A percentile compares a stretch with the other conserved stretches of the same genome.
These are phyloP conservation scores for Benitochromis conjunctus DNA, from an alignment of 2,113 vertebrate species.

Conservation along the genomic window DNA sequence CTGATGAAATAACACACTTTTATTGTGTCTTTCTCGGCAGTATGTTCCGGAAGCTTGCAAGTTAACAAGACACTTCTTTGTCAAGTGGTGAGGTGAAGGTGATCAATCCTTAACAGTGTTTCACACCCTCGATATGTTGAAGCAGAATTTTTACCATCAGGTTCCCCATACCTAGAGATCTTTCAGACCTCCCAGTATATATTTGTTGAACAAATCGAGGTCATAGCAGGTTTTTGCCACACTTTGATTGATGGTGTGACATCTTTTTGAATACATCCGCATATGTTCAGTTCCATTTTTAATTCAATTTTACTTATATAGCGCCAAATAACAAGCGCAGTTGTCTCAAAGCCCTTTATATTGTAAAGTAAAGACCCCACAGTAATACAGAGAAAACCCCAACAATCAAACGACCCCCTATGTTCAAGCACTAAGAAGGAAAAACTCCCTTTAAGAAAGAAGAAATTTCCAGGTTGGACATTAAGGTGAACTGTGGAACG, in stretches of 20 bases:
- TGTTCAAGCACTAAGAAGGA: neutral
- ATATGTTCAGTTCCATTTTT: neutral
- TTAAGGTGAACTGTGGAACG: neutral
- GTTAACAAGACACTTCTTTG: neutral
- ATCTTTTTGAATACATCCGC: rapidly evolving
- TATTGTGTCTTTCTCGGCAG: neutral
- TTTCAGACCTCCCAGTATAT: neutral
- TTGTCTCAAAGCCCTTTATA: neutral
- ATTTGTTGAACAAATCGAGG: neutral
- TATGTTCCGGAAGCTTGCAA: neutral
- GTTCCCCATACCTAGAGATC: neutral
- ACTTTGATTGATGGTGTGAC: neutral
- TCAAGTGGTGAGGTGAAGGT: neutral
- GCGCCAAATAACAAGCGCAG: neutral
- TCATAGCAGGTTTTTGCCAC: neutral
- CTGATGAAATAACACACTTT: rapidly evolving
- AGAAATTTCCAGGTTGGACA: neutral
- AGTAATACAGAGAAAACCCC: neutral
- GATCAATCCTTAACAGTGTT: neutral
- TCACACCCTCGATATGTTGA: neutral
- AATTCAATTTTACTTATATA: neutral
- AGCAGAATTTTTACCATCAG: neutral
- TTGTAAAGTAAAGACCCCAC: neutral
- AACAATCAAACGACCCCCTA: rapidly evolving
- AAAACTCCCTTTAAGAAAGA: neutral